These are phyloP conservation scores for Elgaria multicarinata DNA, from an alignment of 2,113 vertebrate genomes.

Conservation along the genomic window DNA sequence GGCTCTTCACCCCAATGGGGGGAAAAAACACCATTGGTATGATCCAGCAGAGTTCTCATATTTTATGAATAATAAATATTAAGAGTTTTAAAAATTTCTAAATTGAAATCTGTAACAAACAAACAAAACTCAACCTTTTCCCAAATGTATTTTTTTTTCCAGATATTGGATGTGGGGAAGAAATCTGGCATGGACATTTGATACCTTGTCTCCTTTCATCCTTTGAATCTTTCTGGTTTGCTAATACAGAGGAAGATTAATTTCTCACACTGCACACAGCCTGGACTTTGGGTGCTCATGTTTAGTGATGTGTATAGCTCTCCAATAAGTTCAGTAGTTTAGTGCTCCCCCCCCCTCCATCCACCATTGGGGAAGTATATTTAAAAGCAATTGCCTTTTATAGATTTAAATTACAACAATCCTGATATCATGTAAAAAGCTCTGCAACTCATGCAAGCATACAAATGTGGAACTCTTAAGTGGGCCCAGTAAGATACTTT, in stretches of 20 bases:
- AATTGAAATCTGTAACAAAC: conserved; percentile 52
- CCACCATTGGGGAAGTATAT: conserved; percentile 83
- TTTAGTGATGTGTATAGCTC: conserved; percentile 90
- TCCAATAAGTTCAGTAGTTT: conserved; percentile 86
- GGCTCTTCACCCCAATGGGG: too few relatives aligned
- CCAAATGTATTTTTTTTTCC: conserved; percentile 50
- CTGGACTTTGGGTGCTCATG: conserved; percentile 81
- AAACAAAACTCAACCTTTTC: neutral
- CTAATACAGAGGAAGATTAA: conserved; percentile 85
- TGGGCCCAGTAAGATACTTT: conserved; percentile 81
- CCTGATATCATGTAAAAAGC: conserved; percentile 87
- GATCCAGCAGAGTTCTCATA: neutral
- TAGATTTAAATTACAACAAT: conserved; percentile 91
- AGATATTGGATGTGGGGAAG: conserved; percentile 33
- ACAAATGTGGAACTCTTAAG: conserved; percentile 91
- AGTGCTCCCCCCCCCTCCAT: conserved; percentile 77
- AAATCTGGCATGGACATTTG: conserved; percentile 27
- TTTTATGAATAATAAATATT: neutral
- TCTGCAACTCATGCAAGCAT: conserved; percentile 87
- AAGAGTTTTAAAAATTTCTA: conserved; percentile 26
- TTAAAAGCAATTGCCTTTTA: conserved; percentile 87
- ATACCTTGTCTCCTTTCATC: conserved; percentile 53
- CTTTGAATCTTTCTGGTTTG: conserved; percentile 78
- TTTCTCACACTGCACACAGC: conserved; percentile 81
- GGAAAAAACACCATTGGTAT: neutral